phyloP scores from a whole-genome alignment of 1,140 invertebrate genomes.

The Glossosoma conforme region DNA sequence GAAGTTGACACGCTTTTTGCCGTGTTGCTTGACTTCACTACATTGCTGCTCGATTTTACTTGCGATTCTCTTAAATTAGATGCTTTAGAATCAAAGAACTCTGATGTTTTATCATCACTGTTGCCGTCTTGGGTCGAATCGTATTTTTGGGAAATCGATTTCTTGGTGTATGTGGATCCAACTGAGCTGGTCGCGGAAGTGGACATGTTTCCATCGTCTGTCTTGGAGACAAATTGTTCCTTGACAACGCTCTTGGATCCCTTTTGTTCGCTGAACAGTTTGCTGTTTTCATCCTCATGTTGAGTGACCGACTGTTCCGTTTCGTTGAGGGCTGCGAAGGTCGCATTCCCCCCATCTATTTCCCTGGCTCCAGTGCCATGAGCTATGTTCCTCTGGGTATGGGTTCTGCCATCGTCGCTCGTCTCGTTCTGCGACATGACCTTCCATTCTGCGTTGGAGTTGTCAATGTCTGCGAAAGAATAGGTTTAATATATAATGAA shows the following conservation, averaged over 20 bases:
- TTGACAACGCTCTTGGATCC: slow-evolving; percentile 53
- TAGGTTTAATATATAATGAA: background rate
- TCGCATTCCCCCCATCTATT: slow-evolving; percentile 55
- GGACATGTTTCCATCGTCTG: slow-evolving; percentile 45
- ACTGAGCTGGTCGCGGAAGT: slow-evolving; percentile 46
- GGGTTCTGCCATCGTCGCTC: slow-evolving; percentile 45
- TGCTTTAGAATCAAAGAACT: slow-evolving; percentile 2
- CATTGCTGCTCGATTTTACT: slow-evolving; percentile 32
- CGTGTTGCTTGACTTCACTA: slow-evolving; percentile 31
- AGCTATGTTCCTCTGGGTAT: slow-evolving; percentile 40
- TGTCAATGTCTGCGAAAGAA: slow-evolving; percentile 43
- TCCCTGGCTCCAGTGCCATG: slow-evolving; percentile 52
- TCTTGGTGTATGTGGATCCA: slow-evolving; percentile 37
- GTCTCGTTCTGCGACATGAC: slow-evolving; percentile 45
- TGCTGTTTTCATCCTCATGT: slow-evolving; percentile 59
- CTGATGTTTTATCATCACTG: slow-evolving; percentile 6
- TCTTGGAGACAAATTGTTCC: slow-evolving; percentile 56
- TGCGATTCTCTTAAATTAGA: slow-evolving; percentile 33
- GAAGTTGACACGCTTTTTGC: slow-evolving; percentile 29
- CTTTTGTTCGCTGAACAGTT: slow-evolving; percentile 52
- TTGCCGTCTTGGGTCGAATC: slow-evolving; percentile 16
- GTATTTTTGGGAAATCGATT: slow-evolving; percentile 25
- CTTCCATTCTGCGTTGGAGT: slow-evolving; percentile 47
- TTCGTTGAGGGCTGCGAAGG: slow-evolving; percentile 56
- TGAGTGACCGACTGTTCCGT: slow-evolving; percentile 52